Base-by-base conservation (phyloP, 2,888 invertebrate species). In the Masnerella sp. region DNA sequence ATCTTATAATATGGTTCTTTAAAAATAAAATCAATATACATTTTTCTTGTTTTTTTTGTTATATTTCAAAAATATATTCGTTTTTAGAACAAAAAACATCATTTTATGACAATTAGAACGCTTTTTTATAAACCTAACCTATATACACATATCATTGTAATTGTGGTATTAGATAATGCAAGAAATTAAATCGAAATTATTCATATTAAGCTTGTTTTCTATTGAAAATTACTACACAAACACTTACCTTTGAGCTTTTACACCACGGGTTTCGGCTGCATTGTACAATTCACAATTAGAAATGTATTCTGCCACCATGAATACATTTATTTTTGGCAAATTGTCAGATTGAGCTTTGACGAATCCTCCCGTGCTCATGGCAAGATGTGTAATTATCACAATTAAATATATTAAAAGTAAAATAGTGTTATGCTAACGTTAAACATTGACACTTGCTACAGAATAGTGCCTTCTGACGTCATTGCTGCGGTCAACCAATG, bases 261-360 rank as follows among this genome's bases (percentile, higher is more conserved):
- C 49, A 18, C 49, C 49, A 7, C 49, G 28, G 2, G 49, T 32
- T 18, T 49, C 49, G 8, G 49, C 49, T 32, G 32, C 49, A n/a
- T 49, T 49, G 17, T 22, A 43, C 11, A 5, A 25, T 11, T 43
- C 43, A 43, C 22, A 22, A n/a, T 22, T 43, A 17, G 40, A 14
- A 22, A 67, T 49, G 34, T 34, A 68, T 2, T 68, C 68, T 1
- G 58, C 49, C 20, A 68, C 68, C 59, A 68, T 68, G 15, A 43
- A 3, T 9, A 59, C 58, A 0, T 42, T 47, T 3, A 67, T 40
- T 58, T 58, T 58, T 15, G 67, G 58, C 12, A 67, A 30, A 67
- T 67, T 67, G 5, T 67, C 67, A 1, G 58, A 67, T 49, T 67
- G 67, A 40, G 25, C 47, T 11, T 30, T 47, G n/a, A 28, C 15